These are phyloP conservation scores for Corythornis cristatus DNA, from an alignment of 2,113 vertebrate species.

Conservation along the genomic window DNA sequence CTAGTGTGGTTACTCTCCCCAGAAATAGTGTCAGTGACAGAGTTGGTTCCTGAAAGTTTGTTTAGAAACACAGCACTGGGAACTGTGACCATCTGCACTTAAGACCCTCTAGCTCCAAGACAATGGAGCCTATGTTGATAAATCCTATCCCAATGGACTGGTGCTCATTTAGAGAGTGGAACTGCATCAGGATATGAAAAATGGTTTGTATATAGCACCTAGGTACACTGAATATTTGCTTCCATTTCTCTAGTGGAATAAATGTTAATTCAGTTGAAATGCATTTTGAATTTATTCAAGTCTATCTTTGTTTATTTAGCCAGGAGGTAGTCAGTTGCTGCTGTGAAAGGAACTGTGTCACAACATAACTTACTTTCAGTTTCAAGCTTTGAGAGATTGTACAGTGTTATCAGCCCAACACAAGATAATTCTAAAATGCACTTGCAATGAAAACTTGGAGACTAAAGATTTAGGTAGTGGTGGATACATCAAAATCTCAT, in stretches of 20 bases:
- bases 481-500: constrained; percentile 36
- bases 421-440: background rate
- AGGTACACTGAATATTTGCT: background rate
- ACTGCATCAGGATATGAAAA: background rate
- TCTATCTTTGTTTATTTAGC: background rate
- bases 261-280: background rate
- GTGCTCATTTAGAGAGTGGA: background rate
- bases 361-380: background rate
- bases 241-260: background rate
- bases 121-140: background rate
- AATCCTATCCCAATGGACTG: background rate
- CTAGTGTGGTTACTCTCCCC: background rate
- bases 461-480: background rate
- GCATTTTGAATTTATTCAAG: background rate
- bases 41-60: background rate
- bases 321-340: background rate
- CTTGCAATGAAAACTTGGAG: constrained; percentile 12
- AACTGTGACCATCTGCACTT: background rate
- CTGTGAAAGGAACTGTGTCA: background rate
- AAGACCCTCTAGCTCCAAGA: background rate
- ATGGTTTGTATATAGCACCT: background rate
- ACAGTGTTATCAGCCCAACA: background rate
- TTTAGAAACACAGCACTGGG: background rate
- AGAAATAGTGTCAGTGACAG: background rate
- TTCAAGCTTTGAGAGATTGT: background rate